These are phyloP conservation scores for Lates calcarifer DNA, from an alignment of 2,113 vertebrate genomes.

Conservation along the genomic window DNA sequence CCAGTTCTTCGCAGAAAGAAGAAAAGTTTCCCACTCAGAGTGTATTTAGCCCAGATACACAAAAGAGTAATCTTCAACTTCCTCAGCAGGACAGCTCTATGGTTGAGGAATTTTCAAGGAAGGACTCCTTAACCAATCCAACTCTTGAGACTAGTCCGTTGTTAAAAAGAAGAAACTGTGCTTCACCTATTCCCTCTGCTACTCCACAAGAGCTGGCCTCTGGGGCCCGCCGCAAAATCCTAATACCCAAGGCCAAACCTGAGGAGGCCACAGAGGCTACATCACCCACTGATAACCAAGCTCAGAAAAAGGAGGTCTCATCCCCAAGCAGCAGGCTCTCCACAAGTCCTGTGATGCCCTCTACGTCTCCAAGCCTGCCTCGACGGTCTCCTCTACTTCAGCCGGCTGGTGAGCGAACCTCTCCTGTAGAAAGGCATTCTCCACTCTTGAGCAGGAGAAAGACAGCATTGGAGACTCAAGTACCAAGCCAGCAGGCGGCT, in stretches of 20 bases:
- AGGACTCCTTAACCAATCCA: conserved; percentile 11
- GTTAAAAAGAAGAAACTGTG: conserved; percentile 72
- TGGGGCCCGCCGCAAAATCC: conserved; percentile 94
- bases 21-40: background rate
- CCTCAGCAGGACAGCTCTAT: conserved; percentile 30
- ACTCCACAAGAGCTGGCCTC: conserved; percentile 94
- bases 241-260: conserved; percentile 84
- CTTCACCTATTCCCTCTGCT: conserved; percentile 87
- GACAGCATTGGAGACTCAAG: conserved; percentile 83
- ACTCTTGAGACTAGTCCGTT: conserved; percentile 68
- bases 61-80: background rate
- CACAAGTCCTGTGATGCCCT: conserved; percentile 65
- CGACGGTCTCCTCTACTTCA: conserved; percentile 78
- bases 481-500: conserved; percentile 69
- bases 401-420: conserved; percentile 71
- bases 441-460: conserved; percentile 85
- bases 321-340: conserved; percentile 52
- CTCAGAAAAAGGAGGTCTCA: conserved; percentile 42
- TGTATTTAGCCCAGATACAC: background rate
- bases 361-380: conserved; percentile 82
- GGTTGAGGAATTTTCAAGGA: conserved; percentile 21
- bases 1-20: background rate
- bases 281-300: conserved; percentile 29
- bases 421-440: conserved; percentile 82
- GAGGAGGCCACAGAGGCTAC: conserved; percentile 70